Evolutionary conservation across 2,888 invertebrate species (phyloP).

Genomic region (Polyploca ridens): DNA sequence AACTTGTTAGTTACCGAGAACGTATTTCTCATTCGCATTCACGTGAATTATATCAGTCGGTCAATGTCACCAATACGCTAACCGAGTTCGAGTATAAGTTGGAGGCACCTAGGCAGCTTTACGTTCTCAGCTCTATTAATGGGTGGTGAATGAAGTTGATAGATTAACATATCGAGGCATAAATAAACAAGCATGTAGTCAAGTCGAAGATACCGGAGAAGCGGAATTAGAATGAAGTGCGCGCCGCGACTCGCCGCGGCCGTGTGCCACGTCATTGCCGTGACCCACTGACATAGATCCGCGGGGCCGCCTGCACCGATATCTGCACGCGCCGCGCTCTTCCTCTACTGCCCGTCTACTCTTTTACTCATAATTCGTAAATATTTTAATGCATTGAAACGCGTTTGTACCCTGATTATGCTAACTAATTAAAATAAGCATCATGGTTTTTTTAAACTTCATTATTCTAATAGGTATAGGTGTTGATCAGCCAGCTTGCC

Average conservation of each 20-base stretch:
- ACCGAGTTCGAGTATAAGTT: constrained; percentile 37
- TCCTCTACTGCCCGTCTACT: constrained; percentile 66
- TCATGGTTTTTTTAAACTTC: no score
- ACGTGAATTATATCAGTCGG: constrained; percentile 68
- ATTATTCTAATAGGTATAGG: neutral
- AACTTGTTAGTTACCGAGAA: constrained; percentile 31
- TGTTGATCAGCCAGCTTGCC: neutral
- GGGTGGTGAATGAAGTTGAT: neutral
- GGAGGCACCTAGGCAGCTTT: neutral
- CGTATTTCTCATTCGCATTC: constrained; percentile 48
- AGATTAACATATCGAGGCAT: constrained; percentile 45
- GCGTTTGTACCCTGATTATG: neutral
- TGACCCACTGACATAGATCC: constrained; percentile 89
- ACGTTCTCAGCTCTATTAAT: neutral
- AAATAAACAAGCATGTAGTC: constrained; percentile 39
- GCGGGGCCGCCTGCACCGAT: constrained; percentile 84
- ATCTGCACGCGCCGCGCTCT: constrained; percentile 78
- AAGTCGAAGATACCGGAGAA: constrained; percentile 73
- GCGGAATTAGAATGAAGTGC: constrained; percentile 84
- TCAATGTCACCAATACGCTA: constrained; percentile 66
- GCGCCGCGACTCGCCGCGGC: constrained; percentile 75
- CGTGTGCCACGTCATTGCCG: constrained; percentile 86
- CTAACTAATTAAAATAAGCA: neutral
- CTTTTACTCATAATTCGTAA: constrained; percentile 42
- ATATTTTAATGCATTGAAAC: constrained; percentile 22